Base-by-base conservation (phyloP, 2,888 invertebrate species). In the Pocota personata region DNA sequence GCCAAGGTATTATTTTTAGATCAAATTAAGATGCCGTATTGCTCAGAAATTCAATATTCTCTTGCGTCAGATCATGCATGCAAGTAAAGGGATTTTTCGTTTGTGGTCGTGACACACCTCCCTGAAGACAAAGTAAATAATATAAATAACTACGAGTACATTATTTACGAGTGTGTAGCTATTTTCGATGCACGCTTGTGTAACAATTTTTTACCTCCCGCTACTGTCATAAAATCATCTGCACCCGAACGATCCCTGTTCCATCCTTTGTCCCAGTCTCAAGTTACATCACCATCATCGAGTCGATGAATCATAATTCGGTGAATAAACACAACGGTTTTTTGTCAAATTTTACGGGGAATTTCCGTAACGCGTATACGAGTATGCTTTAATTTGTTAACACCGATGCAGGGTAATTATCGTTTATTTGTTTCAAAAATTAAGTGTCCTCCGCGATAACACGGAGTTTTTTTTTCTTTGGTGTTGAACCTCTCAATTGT, bases 1-100 rank as follows among this genome's bases (percentile, higher is more conserved):
- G n/a, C 30, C 60, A 62, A 55, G 19, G 64, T 82, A 71, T 60
- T 78, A 80, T 84, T 80, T 84, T 84, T 84, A 80, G 80, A 84
- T 66, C 75, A 30, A 75, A 71, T 64, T 80, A 66, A 75, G 62
- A 50, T 46, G 16, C 35, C 21, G n/a, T 60, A 58, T 73, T 50
- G 35, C 57, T 32, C 55, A 69, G 67, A 79, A 71, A 76, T 71
- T 55, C 43, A 66, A 84, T 84, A 64, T 58, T 69, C 35, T 30
- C 35, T 75, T 75, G 67, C 48, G 37, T 75, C 75, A 69, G 35
- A 75, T 52, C 21, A 57, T 84, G 69, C 78, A 78, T 82, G 21
- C 55, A 55, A 43, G 66, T 12, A n/a, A 83, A 78, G 78, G 83
- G 83, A 73, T 6, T 73, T 52, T 58, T 66, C 27, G 10, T 78